Percentiles rank a stretch among this genome's conserved stretches.
phyloP scores from a whole-genome alignment of 2,797 vertebrate genomes.

The Psittacula derbiana region DNA sequence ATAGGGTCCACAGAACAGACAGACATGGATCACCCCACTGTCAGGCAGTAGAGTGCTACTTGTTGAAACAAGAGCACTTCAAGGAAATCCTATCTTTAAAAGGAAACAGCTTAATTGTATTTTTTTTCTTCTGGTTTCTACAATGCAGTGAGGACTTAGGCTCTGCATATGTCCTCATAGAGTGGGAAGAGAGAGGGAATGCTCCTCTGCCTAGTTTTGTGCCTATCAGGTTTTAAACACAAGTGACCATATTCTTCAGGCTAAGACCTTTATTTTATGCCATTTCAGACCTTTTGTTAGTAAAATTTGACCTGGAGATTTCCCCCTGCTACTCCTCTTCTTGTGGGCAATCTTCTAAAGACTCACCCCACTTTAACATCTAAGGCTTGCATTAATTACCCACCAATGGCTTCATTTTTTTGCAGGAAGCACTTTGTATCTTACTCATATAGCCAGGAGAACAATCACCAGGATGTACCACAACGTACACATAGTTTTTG shows the following conservation, averaged over 20 bases:
- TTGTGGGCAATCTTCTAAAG: conserved; percentile 32
- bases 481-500: not conserved
- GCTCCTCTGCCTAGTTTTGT: not conserved
- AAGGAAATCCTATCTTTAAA: not conserved
- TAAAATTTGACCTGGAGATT: not conserved
- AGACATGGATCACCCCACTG: not conserved
- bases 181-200: not conserved
- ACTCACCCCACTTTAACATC: not conserved
- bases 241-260: not conserved
- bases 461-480: not conserved
- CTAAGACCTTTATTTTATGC: not conserved
- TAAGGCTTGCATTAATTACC: conserved; percentile 38
- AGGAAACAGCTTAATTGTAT: not conserved
- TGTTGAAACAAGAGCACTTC: not conserved
- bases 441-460: not conserved
- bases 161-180: not conserved
- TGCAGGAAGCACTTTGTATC: conserved; percentile 14
- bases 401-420: conserved; percentile 15
- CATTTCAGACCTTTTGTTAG: not conserved
- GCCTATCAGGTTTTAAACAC: not conserved
- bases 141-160: not conserved
- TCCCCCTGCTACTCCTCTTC: not conserved
- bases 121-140: not conserved
- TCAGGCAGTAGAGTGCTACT: not conserved
- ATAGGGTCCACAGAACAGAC: not conserved